Evolutionary conservation across 2,888 invertebrate species (phyloP).

Genomic region (Candidula unifasciata): DNA sequence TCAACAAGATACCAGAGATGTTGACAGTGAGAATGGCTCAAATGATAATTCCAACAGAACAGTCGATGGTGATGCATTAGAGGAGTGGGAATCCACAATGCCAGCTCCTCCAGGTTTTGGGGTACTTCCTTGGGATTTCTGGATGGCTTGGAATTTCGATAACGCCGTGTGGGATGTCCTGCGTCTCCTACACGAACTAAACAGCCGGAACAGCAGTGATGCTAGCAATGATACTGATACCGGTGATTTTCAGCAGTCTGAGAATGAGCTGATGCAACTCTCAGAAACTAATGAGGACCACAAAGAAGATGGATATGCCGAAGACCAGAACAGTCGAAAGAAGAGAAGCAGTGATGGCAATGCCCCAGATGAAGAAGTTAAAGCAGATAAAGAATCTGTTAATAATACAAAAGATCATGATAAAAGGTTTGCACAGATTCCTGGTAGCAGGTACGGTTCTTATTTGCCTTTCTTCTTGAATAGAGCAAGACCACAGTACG

Average conservation of each 20-base stretch:
- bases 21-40: background rate
- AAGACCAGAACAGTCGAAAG: background rate
- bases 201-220: background rate
- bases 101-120: slow-evolving; percentile 22
- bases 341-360: background rate
- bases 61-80: background rate
- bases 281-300: background rate
- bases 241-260: background rate
- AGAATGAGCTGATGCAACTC: background rate
- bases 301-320: background rate
- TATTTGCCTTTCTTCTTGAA: slow-evolving; percentile 8
- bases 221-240: background rate
- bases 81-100: slow-evolving; percentile 12
- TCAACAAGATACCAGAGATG: background rate
- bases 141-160: slow-evolving; percentile 39
- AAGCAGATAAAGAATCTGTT: background rate
- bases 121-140: slow-evolving; percentile 31
- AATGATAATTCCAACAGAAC: background rate
- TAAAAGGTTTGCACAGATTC: background rate
- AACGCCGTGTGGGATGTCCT: slow-evolving; percentile 33
- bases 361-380: background rate
- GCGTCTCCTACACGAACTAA: background rate
- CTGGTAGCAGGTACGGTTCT: background rate
- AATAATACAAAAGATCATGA: background rate
- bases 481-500: background rate